Evolutionary conservation across 2,888 invertebrate species (phyloP).

Genomic region (Caradrina clavipalpis): DNA sequence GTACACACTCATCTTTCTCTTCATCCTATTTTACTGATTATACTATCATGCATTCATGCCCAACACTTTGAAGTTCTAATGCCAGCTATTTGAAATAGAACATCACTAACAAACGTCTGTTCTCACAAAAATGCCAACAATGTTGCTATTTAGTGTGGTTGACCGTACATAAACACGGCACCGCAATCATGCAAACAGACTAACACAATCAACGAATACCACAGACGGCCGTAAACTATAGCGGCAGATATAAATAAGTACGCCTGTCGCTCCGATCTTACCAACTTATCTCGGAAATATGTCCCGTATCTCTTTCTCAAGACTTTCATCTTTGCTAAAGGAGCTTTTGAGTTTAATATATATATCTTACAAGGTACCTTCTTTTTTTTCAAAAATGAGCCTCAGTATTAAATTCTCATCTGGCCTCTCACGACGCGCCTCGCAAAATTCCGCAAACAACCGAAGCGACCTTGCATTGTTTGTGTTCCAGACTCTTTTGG

Average conservation of each 20-base stretch:
- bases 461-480: conserved; percentile 82
- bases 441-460: conserved; percentile 72
- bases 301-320: conserved; percentile 69
- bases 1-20: no score
- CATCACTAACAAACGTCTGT: conserved; percentile 13
- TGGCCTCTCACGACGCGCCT: conserved; percentile 61
- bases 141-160: conserved; percentile 67
- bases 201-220: conserved; percentile 82
- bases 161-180: conserved; percentile 68
- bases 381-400: conserved; percentile 48
- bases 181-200: conserved; percentile 80
- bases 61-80: background rate
- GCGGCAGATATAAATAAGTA: conserved; percentile 81
- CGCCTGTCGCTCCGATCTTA: conserved; percentile 74
- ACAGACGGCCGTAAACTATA: conserved; percentile 78
- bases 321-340: conserved; percentile 70
- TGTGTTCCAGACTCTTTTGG: conserved; percentile 66
- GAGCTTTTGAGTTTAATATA: conserved; percentile 53
- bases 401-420: conserved; percentile 57
- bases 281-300: conserved; percentile 79
- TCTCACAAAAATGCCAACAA: conserved; percentile 61
- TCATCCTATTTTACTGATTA: background rate
- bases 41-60: background rate
- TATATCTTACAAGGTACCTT: conserved; percentile 22
- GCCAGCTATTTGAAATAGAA: background rate